phyloP scores from a whole-genome alignment of 2,888 invertebrate genomes.

The Ischnura elegans region DNA sequence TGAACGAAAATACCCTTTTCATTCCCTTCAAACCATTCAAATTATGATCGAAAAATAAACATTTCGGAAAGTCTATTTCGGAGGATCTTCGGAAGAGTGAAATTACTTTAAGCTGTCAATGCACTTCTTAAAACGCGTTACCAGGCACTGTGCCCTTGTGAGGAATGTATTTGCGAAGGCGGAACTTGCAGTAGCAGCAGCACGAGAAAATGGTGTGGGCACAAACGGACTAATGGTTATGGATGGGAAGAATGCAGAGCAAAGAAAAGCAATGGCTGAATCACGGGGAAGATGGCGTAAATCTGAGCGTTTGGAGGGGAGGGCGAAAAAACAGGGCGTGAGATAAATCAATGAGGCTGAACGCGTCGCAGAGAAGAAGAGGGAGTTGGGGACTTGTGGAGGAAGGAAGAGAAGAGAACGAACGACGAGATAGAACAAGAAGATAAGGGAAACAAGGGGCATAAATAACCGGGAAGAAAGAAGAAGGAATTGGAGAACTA shows the following conservation, averaged over 20 bases:
- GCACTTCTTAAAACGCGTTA: too few relatives aligned
- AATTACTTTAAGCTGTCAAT: too few relatives aligned
- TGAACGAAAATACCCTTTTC: too few relatives aligned
- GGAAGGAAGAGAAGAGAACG: neutral
- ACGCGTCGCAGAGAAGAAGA: neutral
- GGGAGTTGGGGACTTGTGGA: neutral
- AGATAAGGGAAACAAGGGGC: slow-evolving; percentile 11
- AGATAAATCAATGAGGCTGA: slow-evolving; percentile 16
- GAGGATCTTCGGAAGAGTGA: too few relatives aligned
- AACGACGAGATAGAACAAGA: neutral
- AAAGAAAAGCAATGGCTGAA: neutral
- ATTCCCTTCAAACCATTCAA: too few relatives aligned
- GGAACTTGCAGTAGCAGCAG: neutral
- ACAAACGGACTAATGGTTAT: slow-evolving; percentile 4
- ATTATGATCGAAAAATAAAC: too few relatives aligned
- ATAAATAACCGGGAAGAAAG: neutral
- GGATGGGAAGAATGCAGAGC: neutral
- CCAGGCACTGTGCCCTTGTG: too few relatives aligned
- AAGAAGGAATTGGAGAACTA: neutral
- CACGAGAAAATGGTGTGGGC: neutral
- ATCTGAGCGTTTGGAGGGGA: neutral
- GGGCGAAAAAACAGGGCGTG: neutral
- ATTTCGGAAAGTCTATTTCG: too few relatives aligned
- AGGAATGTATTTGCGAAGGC: neutral
- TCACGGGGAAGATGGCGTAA: neutral